A percentile compares a stretch with the other conserved stretches of the same genome.
phyloP scores from a whole-genome alignment of 2,888 invertebrate genomes.

The Stramonita haemastoma region DNA sequence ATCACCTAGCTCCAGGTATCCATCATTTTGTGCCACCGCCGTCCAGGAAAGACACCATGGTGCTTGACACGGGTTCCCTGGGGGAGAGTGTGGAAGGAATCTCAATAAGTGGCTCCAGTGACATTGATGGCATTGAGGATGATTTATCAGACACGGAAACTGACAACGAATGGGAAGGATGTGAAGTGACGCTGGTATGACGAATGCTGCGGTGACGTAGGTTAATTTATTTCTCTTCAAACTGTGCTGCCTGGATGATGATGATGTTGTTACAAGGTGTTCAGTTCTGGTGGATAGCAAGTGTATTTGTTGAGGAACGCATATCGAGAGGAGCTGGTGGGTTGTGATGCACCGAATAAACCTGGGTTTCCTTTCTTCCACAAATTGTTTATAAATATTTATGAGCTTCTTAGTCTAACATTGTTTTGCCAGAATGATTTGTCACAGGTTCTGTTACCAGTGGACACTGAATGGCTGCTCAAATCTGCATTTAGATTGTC shows the following conservation, averaged over 20 bases:
- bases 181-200: slow-evolving; percentile 70
- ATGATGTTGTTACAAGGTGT: not conserved
- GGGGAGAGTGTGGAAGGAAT: slow-evolving; percentile 56
- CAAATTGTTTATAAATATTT: not conserved
- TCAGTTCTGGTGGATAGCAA: not conserved
- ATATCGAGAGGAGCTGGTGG: slow-evolving; percentile 6
- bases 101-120: slow-evolving; percentile 53
- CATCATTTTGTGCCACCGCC: not conserved
- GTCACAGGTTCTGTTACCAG: not conserved
- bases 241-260: not conserved
- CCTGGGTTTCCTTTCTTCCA: not conserved
- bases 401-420: not conserved
- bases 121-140: slow-evolving; percentile 61
- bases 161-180: slow-evolving; percentile 71
- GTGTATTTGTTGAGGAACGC: not conserved
- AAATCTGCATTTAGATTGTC: not conserved
- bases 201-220: not conserved
- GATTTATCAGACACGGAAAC: slow-evolving; percentile 70
- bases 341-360: not conserved
- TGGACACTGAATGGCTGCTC: not conserved
- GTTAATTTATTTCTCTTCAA: not conserved
- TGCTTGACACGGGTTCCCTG: slow-evolving; percentile 53
- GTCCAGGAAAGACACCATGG: slow-evolving; percentile 20
- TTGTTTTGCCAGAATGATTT: not conserved
- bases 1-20: slow-evolving; percentile 34